Percentiles rank a stretch among this genome's conserved stretches.
These are phyloP conservation scores for Butorides virescens DNA, from an alignment of 2,113 vertebrate species.

Conservation along the genomic window DNA sequence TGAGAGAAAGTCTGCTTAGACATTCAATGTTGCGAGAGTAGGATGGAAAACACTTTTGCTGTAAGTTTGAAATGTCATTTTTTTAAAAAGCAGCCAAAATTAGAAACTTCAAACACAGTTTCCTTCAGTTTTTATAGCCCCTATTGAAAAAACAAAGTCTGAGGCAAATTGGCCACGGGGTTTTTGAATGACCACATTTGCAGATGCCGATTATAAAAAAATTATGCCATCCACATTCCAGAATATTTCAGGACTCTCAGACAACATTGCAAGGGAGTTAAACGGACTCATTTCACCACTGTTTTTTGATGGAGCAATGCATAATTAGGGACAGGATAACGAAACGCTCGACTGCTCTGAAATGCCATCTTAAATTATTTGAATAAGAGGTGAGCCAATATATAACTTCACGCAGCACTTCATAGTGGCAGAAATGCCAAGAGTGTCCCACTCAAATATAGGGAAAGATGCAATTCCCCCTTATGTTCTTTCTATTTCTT, in stretches of 20 bases:
- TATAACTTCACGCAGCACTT: not conserved
- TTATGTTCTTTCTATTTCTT: conserved; percentile 53
- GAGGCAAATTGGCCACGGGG: not conserved
- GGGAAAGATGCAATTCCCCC: conserved; percentile 39
- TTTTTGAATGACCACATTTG: not conserved
- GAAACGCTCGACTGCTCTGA: not conserved
- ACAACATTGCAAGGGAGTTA: not conserved
- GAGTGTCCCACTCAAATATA: conserved; percentile 16
- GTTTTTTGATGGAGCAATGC: not conserved
- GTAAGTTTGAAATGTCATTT: not conserved
- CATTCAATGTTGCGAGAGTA: not conserved
- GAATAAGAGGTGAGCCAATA: conserved; percentile 1
- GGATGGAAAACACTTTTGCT: not conserved
- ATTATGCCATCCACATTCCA: not conserved
- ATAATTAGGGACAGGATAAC: not conserved
- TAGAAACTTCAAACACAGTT: not conserved
- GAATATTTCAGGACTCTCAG: not conserved
- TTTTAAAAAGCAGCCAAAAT: not conserved
- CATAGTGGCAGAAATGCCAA: conserved; percentile 48
- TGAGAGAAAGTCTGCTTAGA: not conserved
- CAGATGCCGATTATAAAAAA: not conserved
- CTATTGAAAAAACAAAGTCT: not conserved
- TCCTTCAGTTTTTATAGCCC: not conserved
- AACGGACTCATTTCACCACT: not conserved
- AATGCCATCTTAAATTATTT: not conserved